Evolutionary conservation across 2,797 vertebrate genomes (phyloP), one percentile per base, ranked within the genome.

Genomic region (Neopelma chrysocephalum): DNA sequence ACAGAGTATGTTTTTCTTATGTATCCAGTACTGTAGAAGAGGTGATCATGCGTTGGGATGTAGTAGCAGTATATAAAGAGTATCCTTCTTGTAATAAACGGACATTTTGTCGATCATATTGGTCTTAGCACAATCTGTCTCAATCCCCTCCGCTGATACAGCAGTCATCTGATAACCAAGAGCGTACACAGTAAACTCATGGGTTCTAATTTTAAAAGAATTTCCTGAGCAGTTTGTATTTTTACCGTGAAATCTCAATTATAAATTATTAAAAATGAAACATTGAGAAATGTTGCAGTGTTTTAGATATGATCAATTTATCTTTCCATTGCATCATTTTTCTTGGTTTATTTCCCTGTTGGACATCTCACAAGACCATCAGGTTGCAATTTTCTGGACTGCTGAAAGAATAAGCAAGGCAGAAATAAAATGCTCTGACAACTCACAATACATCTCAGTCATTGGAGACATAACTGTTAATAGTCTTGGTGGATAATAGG

Each of bases 371-470:
- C 40, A 83, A 79, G 29, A 50, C 20, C 18, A 54, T n/a, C 38
- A 82, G 62, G 78, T 72, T 75, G 34, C 61, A 71, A 23, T 81
- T 89, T 95, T 87, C 58, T 47, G 81, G 82, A 27, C 65, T 76
- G n/a, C 57, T 95, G 87, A 64, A 92, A 92, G 87, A 90, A 93
- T 70, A 73, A 91, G 62, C 65, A 86, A 83, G 58, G 89, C 82
- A 86, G 89, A 96, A 94, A 86, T 91, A 94, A 96, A 96, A 94
- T 69, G 43, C 47, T 69, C 47, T 76, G 91, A 82, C 87, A 94
- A 53, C 82, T 91, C 76, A 66, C 43, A 64, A 70, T 61, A 54
- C 65, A 76, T 91, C 45, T 90, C 53, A 47, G 82, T 82, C 84
- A 50, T 6, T 64, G 65, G 72, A 76, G 61, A 94, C 51, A 83